Evolutionary conservation across 2,113 vertebrate species (phyloP).

Genomic region (Silurus meridionalis): DNA sequence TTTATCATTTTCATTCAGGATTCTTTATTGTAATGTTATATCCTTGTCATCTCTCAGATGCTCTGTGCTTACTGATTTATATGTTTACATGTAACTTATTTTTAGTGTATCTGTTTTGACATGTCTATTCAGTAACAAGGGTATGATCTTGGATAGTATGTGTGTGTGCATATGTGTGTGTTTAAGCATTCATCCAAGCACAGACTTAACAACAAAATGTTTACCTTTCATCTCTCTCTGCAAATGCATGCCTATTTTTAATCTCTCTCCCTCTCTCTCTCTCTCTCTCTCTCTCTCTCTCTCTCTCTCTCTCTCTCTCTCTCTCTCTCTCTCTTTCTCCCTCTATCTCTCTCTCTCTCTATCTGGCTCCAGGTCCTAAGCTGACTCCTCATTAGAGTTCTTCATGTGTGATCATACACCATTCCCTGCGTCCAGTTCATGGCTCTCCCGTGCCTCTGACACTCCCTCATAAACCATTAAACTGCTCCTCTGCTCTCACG

Average conservation of each 20-base stretch:
- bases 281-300: neutral
- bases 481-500: slow-evolving; percentile 57
- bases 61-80: slow-evolving; percentile 40
- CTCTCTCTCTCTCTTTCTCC: slow-evolving; percentile 36
- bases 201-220: neutral
- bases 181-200: neutral
- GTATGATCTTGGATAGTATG: neutral
- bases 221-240: slow-evolving; percentile 20
- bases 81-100: slow-evolving; percentile 35
- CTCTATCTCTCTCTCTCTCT: slow-evolving; percentile 53
- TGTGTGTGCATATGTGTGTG: slow-evolving; percentile 19
- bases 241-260: slow-evolving; percentile 33
- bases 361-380: slow-evolving; percentile 66
- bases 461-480: slow-evolving; percentile 51
- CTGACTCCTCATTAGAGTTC: slow-evolving; percentile 70
- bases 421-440: slow-evolving; percentile 71
- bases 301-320: neutral
- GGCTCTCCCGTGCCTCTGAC: slow-evolving; percentile 63
- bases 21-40: slow-evolving; percentile 23
- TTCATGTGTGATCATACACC: slow-evolving; percentile 69
- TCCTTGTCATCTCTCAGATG: slow-evolving; percentile 11
- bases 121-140: slow-evolving; percentile 30
- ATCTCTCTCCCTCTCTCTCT: slow-evolving; percentile 17
- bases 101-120: slow-evolving; percentile 41
- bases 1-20: slow-evolving; percentile 11